Evolutionary conservation across 2,888 invertebrate genomes (phyloP).

Genomic region (Cybosia mesomella): DNA sequence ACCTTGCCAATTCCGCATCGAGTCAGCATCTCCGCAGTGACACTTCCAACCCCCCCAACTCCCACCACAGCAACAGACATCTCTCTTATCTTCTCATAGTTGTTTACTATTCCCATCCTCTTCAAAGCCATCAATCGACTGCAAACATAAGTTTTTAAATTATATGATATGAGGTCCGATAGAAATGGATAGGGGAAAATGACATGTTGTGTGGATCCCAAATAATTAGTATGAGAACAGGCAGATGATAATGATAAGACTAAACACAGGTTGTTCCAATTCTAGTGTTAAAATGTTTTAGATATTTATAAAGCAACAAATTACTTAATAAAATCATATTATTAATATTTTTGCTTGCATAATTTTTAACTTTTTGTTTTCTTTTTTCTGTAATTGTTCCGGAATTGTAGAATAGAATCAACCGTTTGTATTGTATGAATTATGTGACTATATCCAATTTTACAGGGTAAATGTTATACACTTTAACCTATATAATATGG

Average conservation of each 20-base stretch:
- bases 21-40: constrained; percentile 99
- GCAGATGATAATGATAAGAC: no score
- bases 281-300: no score
- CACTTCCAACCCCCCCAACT: constrained; percentile 99
- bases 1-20: constrained; percentile 99
- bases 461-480: no score
- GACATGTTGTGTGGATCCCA: no score
- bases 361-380: neutral
- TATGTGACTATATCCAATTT: no score
- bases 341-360: neutral
- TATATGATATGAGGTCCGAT: neutral
- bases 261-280: no score
- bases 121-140: constrained; percentile 99
- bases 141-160: constrained; percentile 52
- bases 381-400: no score
- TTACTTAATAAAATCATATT: neutral
- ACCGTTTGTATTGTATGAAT: no score
- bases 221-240: no score
- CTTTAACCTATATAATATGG: no score
- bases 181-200: no score
- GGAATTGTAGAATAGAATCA: no score
- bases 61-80: constrained; percentile 98
- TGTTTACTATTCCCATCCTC: constrained; percentile 99
- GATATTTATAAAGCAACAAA: neutral
- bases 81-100: constrained; percentile 97